These are phyloP conservation scores for Microtus richardsoni DNA, from an alignment of 2,113 vertebrate species.

Conservation along the genomic window DNA sequence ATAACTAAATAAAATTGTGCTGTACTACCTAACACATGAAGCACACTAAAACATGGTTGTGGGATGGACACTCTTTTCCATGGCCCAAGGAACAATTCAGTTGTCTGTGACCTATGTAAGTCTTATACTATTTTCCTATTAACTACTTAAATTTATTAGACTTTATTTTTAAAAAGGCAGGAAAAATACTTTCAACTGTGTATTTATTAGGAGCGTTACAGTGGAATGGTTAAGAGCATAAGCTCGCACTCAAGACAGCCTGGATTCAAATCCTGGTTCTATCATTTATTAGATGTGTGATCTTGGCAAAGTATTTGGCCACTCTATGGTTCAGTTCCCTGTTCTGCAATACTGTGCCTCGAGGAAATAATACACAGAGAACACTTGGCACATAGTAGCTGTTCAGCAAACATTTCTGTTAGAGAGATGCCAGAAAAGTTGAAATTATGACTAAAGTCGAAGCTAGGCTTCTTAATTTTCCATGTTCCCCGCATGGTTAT, in stretches of 20 bases:
- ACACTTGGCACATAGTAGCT: neutral
- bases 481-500: neutral
- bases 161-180: neutral
- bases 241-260: neutral
- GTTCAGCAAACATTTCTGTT: neutral
- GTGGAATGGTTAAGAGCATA: neutral
- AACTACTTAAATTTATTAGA: neutral
- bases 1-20: slow-evolving; percentile 38
- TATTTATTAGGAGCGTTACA: neutral
- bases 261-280: slow-evolving; percentile 45
- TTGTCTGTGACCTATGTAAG: neutral
- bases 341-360: slow-evolving; percentile 12
- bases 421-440: neutral
- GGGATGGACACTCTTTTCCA: neutral
- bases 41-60: neutral
- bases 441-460: slow-evolving; percentile 25
- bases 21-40: neutral
- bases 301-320: neutral
- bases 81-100: slow-evolving; percentile 15
- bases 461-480: slow-evolving; percentile 12
- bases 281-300: slow-evolving; percentile 1
- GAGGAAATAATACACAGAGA: neutral
- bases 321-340: slow-evolving; percentile 2
- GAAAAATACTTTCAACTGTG: neutral
- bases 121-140: slow-evolving; percentile 12